phyloP scores from a whole-genome alignment of 2,113 vertebrate genomes.

The Heteronetta atricapilla region DNA sequence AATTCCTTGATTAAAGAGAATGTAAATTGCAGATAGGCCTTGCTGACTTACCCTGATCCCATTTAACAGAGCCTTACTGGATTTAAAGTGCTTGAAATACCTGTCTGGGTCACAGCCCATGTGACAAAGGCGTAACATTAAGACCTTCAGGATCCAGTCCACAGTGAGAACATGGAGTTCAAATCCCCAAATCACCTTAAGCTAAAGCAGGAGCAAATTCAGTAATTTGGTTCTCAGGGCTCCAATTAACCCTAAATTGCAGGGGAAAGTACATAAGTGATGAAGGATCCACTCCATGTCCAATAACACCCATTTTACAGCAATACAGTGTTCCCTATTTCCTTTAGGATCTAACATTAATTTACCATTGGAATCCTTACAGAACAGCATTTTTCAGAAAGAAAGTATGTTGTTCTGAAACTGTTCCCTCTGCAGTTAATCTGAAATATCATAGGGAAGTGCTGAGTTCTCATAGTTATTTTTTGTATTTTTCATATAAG shows the following conservation, averaged over 20 bases:
- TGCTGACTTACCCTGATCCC: constrained; percentile 25
- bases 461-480: not conserved
- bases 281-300: not conserved
- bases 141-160: not conserved
- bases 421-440: not conserved
- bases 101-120: constrained; percentile 26
- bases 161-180: not conserved
- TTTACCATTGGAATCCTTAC: not conserved
- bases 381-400: not conserved
- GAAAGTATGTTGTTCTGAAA: not conserved
- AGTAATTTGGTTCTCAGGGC: constrained; percentile 6
- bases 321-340: not conserved
- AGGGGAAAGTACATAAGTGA: not conserved
- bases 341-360: not conserved
- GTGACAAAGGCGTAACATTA: not conserved
- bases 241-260: not conserved
- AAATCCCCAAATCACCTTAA: constrained; percentile 18
- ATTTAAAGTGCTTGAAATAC: constrained; percentile 42
- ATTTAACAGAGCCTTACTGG: constrained; percentile 23
- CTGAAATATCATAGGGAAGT: not conserved
- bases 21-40: not conserved
- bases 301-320: not conserved
- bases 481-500: not conserved
- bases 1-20: constrained; percentile 1
- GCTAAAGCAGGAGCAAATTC: not conserved